phyloP scores from a whole-genome alignment of 2,797 vertebrate genomes.

The Microtus agrestis region DNA sequence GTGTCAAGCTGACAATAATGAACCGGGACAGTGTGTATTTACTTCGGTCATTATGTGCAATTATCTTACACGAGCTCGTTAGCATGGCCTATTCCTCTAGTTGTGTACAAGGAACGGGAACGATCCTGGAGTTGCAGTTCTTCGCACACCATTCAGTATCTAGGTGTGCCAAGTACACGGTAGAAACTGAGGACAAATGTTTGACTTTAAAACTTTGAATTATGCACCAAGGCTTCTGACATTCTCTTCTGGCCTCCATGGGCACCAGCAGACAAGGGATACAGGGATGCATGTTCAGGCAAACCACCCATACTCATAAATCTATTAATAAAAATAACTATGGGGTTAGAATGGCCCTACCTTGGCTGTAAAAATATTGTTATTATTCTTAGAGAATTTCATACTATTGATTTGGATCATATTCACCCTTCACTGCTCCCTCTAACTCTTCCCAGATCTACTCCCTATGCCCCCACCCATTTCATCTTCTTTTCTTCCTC shows the following conservation, averaged over 20 bases:
- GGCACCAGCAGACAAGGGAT: background rate
- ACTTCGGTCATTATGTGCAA: background rate
- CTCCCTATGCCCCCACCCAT: background rate
- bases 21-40: background rate
- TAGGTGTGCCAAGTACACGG: background rate
- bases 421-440: background rate
- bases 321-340: background rate
- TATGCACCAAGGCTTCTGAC: background rate
- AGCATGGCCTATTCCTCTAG: background rate
- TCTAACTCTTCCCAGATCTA: background rate
- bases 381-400: background rate
- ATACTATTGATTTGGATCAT: background rate
- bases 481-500: background rate
- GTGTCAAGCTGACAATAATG: background rate
- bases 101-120: background rate
- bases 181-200: constrained; percentile 5
- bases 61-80: constrained; percentile 31
- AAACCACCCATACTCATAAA: background rate
- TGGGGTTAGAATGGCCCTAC: background rate
- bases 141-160: background rate
- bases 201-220: background rate
- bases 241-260: background rate
- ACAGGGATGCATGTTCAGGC: background rate
- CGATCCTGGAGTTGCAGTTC: background rate
- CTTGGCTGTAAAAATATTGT: background rate